These are phyloP conservation scores for Drosophila paracracens DNA, from an alignment of 2,888 invertebrate genomes.

Conservation along the genomic window DNA sequence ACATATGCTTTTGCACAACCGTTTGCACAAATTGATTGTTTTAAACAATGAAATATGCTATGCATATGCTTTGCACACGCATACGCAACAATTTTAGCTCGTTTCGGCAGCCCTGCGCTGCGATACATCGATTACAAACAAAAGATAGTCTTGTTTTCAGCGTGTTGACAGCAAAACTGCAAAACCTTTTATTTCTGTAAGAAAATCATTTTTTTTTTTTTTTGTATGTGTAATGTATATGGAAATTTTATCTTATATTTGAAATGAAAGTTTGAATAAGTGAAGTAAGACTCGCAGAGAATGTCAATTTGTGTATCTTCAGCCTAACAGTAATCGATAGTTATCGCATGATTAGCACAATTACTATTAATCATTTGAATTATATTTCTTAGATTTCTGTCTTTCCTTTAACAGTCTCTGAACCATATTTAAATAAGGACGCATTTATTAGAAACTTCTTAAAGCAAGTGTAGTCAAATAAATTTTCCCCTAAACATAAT, in stretches of 20 bases:
- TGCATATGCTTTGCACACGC: conserved; percentile 61
- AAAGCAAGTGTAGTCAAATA: not conserved
- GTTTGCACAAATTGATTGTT: conserved; percentile 57
- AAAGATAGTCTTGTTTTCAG: not conserved
- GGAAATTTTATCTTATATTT: not conserved
- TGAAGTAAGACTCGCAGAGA: conserved; percentile 8
- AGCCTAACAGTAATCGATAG: conserved; percentile 1
- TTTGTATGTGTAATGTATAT: conserved; percentile 1
- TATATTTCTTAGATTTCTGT: not conserved
- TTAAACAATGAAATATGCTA: conserved; percentile 58
- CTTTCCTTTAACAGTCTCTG: not conserved
- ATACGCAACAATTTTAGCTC: conserved; percentile 57
- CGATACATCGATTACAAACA: conserved; percentile 34
- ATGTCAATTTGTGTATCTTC: conserved; percentile 17
- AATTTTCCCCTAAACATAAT: not conserved
- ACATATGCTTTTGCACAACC: conserved; percentile 75
- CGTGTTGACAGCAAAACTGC: not conserved
- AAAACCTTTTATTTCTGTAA: not conserved
- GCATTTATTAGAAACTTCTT: not conserved
- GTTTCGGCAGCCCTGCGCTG: conserved; percentile 36
- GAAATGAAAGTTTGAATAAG: not conserved
- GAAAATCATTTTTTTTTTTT: not conserved
- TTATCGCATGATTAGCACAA: not conserved
- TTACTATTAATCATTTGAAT: not conserved
- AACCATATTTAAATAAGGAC: not conserved